These are phyloP conservation scores for Sinocyclocheilus maitianheensis DNA, from an alignment of 2,113 vertebrate genomes.

Conservation along the genomic window DNA sequence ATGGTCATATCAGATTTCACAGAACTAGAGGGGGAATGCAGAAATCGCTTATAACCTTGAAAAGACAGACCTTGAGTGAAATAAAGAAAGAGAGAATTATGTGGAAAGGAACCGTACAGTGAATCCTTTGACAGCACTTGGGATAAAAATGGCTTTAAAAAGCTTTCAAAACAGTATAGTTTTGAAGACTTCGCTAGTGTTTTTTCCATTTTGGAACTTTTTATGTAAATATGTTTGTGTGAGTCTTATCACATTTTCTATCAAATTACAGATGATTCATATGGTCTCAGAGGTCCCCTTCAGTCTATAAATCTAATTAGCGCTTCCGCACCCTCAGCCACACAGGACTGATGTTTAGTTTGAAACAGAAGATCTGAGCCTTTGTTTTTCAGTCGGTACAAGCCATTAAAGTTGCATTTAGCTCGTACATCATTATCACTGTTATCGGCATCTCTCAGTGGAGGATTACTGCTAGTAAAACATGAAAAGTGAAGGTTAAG, in stretches of 20 bases:
- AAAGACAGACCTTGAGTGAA: background rate
- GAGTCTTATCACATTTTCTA: slow-evolving; percentile 13
- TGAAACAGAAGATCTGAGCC: slow-evolving; percentile 18
- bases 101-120: background rate
- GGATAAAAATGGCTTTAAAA: slow-evolving; percentile 12
- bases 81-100: background rate
- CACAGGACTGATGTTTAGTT: background rate
- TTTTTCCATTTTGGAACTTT: background rate
- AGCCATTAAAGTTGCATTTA: slow-evolving; percentile 40
- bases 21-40: slow-evolving; percentile 16
- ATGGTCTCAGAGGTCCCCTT: slow-evolving; percentile 32
- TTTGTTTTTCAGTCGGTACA: slow-evolving; percentile 24
- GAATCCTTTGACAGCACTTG: background rate
- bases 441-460: slow-evolving; percentile 38
- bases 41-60: slow-evolving; percentile 34
- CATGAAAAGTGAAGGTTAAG: slow-evolving; percentile 54
- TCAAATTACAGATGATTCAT: slow-evolving; percentile 17
- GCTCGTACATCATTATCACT: slow-evolving; percentile 34
- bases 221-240: slow-evolving; percentile 6
- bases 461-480: slow-evolving; percentile 49
- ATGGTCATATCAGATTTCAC: slow-evolving; percentile 35
- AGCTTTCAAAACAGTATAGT: background rate
- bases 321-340: background rate
- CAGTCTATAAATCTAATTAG: slow-evolving; percentile 32
- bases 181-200: background rate